Evolutionary conservation across 2,888 invertebrate species (phyloP).

Genomic region (Polymixis lichenea): DNA sequence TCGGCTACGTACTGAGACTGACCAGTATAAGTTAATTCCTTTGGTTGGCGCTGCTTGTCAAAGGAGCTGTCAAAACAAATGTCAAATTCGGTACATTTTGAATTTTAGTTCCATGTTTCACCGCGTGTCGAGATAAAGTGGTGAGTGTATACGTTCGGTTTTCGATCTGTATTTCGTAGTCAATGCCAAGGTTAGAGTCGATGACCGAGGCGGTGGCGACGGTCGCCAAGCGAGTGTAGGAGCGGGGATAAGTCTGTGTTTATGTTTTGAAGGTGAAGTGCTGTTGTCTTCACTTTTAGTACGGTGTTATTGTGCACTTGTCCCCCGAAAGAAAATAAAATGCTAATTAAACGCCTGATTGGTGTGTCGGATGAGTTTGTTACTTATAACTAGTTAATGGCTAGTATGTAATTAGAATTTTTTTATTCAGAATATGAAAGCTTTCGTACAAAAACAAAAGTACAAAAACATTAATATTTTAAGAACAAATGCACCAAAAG

Average conservation of each 20-base stretch:
- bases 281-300: constrained; percentile 23
- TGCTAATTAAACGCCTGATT: background rate
- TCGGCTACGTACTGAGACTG: constrained; percentile 15
- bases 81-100: constrained; percentile 9
- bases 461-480: no score
- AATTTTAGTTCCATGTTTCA: constrained; percentile 27
- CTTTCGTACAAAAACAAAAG: background rate
- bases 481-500: no score
- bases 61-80: constrained; percentile 19
- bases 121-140: constrained; percentile 38
- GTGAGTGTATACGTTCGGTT: constrained; percentile 68
- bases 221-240: constrained; percentile 70
- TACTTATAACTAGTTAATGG: background rate
- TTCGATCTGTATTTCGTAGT: constrained; percentile 62
- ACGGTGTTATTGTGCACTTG: background rate
- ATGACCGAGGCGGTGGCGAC: constrained; percentile 80
- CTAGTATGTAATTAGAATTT: background rate
- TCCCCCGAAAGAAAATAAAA: background rate
- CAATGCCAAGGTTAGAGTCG: constrained; percentile 85
- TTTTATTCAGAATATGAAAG: background rate
- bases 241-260: constrained; percentile 47
- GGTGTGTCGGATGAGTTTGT: background rate
- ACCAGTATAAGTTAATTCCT: constrained; percentile 7
- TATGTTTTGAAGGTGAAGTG: constrained; percentile 34
- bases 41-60: constrained; percentile 20